Evolutionary conservation across 2,888 invertebrate species (phyloP).

Genomic region (Galerucella calmariensis): DNA sequence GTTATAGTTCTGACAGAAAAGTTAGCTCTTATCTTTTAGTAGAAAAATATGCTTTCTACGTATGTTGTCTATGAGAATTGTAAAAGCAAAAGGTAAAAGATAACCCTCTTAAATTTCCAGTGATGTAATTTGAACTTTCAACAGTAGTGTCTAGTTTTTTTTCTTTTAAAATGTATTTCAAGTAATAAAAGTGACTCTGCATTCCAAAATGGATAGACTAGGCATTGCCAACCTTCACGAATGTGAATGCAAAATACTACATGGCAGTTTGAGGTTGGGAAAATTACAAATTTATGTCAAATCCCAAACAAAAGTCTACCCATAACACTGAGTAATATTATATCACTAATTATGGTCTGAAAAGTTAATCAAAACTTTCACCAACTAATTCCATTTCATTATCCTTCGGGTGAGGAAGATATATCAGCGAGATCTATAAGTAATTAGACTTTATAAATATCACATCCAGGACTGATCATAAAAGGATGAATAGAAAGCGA

Average conservation of each 20-base stretch:
- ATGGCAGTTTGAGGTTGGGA: no score
- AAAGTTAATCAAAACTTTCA: no score
- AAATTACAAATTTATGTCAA: no score
- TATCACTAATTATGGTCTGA: no score
- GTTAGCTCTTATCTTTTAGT: conserved; percentile 4
- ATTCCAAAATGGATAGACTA: no score
- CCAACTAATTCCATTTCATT: no score
- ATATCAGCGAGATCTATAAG: conserved; percentile 7
- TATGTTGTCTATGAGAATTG: conserved; percentile 2
- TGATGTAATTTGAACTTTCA: conserved; percentile 1
- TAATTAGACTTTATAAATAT: conserved; percentile 9
- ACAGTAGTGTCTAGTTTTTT: not conserved
- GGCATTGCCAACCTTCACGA: no score
- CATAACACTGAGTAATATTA: no score
- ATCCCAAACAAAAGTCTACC: no score
- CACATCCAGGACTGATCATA: conserved; percentile 10
- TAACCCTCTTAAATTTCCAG: not conserved
- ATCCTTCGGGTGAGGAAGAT: not conserved
- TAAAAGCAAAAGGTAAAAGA: not conserved
- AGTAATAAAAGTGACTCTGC: no score
- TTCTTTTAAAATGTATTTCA: not conserved
- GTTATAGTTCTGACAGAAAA: conserved; percentile 17
- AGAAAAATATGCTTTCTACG: conserved; percentile 10
- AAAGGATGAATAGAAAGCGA: conserved; percentile 19
- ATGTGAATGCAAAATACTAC: no score